Evolutionary conservation across 2,113 vertebrate species (phyloP).

Genomic region (Halichoerus grypus): DNA sequence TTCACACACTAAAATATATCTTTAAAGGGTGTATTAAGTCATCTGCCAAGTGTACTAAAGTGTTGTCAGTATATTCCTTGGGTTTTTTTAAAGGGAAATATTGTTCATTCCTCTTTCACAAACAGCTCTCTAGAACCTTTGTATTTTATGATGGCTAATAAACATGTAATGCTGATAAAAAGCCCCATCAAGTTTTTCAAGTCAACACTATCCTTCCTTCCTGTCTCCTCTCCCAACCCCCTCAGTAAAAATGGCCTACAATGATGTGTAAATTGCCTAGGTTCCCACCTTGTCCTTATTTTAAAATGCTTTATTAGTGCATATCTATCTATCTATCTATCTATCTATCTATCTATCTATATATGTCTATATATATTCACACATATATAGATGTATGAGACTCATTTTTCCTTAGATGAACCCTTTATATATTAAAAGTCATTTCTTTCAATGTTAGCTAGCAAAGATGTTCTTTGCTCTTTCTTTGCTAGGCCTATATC

Average conservation of each 20-base stretch:
- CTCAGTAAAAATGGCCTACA: not conserved
- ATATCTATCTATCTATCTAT: too few relatives aligned
- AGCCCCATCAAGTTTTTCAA: not conserved
- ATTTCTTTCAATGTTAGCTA: not conserved
- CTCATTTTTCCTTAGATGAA: not conserved
- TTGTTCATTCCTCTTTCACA: not conserved
- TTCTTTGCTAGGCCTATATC: not conserved
- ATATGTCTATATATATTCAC: not conserved
- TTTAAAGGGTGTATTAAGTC: not conserved
- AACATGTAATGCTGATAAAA: not conserved
- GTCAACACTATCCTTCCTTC: not conserved
- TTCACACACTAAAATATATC: not conserved
- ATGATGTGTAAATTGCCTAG: not conserved
- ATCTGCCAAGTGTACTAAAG: not conserved
- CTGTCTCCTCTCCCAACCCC: accelerated
- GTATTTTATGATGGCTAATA: not conserved
- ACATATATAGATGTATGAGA: not conserved
- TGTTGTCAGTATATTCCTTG: not conserved
- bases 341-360: too few relatives aligned
- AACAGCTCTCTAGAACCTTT: not conserved
- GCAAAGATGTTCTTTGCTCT: not conserved
- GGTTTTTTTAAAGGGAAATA: conserved; percentile 11
- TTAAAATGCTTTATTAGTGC: not conserved
- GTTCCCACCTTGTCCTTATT: not conserved
- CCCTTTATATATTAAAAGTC: not conserved